phyloP scores from a whole-genome alignment of 2,888 invertebrate genomes.

The Phasia obesa region DNA sequence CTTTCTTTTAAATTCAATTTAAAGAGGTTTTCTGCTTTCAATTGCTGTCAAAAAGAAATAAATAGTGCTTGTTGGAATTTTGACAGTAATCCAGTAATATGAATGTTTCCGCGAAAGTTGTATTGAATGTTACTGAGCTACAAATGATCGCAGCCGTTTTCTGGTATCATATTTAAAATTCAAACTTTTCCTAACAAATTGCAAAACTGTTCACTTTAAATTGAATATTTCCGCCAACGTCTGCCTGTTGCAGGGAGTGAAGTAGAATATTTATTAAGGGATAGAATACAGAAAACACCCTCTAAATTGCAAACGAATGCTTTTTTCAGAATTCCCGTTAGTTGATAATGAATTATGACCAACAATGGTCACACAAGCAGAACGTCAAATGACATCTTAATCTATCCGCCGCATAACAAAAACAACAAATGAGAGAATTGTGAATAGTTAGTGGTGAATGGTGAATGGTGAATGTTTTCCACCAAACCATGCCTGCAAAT shows the following conservation, averaged over 20 bases:
- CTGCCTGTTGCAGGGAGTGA: neutral
- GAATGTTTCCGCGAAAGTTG: too few relatives aligned
- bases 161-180: too few relatives aligned
- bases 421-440: conserved; percentile 14
- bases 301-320: neutral
- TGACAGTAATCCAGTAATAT: too few relatives aligned
- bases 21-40: too few relatives aligned
- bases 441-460: too few relatives aligned
- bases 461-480: conserved; percentile 2
- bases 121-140: too few relatives aligned
- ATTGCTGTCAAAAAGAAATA: too few relatives aligned
- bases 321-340: neutral
- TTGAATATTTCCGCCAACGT: conserved; percentile 33
- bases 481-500: neutral
- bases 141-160: too few relatives aligned
- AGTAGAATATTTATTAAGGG: neutral
- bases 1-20: too few relatives aligned
- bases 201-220: conserved; percentile 28
- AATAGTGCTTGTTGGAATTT: too few relatives aligned
- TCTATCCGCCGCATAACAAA: conserved; percentile 42
- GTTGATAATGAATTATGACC: conserved; percentile 58
- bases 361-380: conserved; percentile 58
- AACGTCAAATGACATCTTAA: conserved; percentile 65
- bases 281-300: conserved; percentile 16
- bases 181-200: conserved; percentile 15